Evolutionary conservation across 2,888 invertebrate species (phyloP).

Genomic region (Zaprionus lineosus): DNA sequence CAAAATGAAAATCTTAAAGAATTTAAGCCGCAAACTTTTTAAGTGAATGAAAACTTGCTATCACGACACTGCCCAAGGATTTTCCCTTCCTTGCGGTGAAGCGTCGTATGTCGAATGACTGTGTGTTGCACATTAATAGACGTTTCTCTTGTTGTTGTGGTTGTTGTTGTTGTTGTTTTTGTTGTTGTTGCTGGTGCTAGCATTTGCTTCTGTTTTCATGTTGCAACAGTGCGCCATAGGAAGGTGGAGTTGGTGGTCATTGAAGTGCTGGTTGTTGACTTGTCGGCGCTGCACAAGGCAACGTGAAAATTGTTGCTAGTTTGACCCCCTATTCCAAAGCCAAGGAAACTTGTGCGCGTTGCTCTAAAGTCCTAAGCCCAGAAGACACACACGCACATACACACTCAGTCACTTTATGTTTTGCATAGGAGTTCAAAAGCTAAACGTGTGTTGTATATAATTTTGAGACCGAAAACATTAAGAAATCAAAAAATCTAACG

Average conservation of each 20-base stretch:
- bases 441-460: too few species aligned
- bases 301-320: constrained; percentile 68
- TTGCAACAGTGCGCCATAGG: constrained; percentile 68
- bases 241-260: constrained; percentile 56
- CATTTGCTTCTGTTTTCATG: constrained; percentile 40
- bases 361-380: constrained; percentile 25
- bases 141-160: constrained; percentile 24
- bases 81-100: too few species aligned
- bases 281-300: constrained; percentile 58
- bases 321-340: constrained; percentile 79
- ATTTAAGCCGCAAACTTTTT: constrained; percentile 15
- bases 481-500: too few species aligned
- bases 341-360: constrained; percentile 70
- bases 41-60: constrained; percentile 43
- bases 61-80: constrained; percentile 80
- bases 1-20: neutral
- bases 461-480: constrained; percentile 28
- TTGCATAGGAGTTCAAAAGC: too few species aligned
- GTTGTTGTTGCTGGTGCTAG: constrained; percentile 27
- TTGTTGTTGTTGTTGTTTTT: constrained; percentile 28
- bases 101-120: constrained; percentile 15
- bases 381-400: constrained; percentile 6
- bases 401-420: too few species aligned
- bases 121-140: constrained; percentile 47
- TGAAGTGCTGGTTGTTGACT: constrained; percentile 75